Conservation (phyloP, 2,888 invertebrate genomes). For the Chromoteleia sp. region DNA sequence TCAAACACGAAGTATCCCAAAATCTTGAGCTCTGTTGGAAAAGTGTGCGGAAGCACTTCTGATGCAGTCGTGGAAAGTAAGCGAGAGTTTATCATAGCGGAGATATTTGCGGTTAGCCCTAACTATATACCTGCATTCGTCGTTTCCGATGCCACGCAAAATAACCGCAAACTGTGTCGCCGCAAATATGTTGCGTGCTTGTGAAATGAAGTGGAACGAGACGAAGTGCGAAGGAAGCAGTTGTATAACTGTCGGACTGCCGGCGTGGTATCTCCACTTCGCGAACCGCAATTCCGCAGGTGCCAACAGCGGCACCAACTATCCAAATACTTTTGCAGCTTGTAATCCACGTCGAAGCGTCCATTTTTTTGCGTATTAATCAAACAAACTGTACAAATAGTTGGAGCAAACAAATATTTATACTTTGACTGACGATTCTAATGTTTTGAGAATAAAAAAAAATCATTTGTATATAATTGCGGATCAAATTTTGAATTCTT, state of each 20-base stretch:
- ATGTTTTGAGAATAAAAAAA: no score
- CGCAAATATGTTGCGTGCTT: constrained; percentile 74
- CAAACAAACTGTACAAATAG: no score
- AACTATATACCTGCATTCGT: constrained; percentile 70
- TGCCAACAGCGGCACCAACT: constrained; percentile 61
- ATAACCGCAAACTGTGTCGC: constrained; percentile 72
- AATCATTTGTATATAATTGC: no score
- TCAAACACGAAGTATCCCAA: no score
- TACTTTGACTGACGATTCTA: no score
- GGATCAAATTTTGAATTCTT: no score
- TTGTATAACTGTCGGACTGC: constrained; percentile 73
- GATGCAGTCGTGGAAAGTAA: constrained; percentile 14
- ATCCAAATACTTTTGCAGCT: constrained; percentile 45
- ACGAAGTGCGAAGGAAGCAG: constrained; percentile 67
- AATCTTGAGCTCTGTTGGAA: not conserved
- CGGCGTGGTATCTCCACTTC: constrained; percentile 72
- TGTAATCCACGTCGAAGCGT: constrained; percentile 13
- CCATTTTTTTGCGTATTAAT: not conserved
- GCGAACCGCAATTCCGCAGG: constrained; percentile 75
- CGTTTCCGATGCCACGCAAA: constrained; percentile 71
- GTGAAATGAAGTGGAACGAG: constrained; percentile 63
- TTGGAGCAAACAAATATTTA: no score
- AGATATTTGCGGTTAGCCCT: constrained; percentile 65
- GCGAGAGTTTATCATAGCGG: constrained; percentile 57
- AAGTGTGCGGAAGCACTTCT: constrained; percentile 2